These are phyloP conservation scores for Scyliorhinus canicula DNA, from an alignment of 2,797 vertebrate species.

Conservation along the genomic window DNA sequence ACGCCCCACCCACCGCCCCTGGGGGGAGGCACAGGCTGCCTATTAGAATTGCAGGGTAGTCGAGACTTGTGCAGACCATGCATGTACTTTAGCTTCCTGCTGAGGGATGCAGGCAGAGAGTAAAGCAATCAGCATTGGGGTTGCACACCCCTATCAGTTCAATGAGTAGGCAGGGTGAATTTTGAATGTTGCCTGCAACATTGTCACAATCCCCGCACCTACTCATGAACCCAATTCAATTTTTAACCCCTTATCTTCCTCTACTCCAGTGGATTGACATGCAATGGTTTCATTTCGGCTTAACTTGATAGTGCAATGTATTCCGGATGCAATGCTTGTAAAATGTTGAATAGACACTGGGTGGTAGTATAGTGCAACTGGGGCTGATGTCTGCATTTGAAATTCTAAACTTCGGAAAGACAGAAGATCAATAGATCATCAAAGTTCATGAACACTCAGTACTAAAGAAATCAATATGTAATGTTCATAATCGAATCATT, in stretches of 20 bases:
- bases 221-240: background rate
- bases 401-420: background rate
- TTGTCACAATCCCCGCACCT: background rate
- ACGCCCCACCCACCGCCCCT: no score
- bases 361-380: conserved; percentile 29
- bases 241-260: background rate
- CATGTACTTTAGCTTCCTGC: background rate
- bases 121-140: background rate
- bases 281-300: background rate
- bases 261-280: background rate
- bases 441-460: background rate
- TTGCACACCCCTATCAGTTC: background rate
- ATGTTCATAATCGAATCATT: no score
- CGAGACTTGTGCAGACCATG: background rate
- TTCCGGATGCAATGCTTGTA: background rate
- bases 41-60: no score
- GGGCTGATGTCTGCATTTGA: background rate
- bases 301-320: background rate
- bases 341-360: background rate
- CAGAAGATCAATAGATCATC: background rate
- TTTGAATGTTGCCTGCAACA: background rate
- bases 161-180: background rate
- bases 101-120: background rate
- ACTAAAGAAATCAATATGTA: background rate
- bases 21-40: no score